Percentiles rank a stretch among this genome's conserved stretches.
These are phyloP conservation scores for Drosophila sproati DNA, from an alignment of 1,140 invertebrate genomes.

Conservation along the genomic window DNA sequence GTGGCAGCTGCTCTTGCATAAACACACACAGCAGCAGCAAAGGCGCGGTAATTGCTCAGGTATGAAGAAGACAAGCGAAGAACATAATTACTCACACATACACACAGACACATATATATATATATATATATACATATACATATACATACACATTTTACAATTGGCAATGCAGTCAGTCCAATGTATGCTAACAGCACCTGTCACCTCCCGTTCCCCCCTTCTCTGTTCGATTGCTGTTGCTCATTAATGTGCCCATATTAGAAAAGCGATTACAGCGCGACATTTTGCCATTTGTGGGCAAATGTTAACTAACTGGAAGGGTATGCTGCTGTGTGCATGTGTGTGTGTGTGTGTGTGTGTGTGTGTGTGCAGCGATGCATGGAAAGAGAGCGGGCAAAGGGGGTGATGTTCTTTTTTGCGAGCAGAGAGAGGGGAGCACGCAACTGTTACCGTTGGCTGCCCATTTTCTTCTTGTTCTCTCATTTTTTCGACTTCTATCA, in stretches of 20 bases:
- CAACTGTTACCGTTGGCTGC: constrained; percentile 54
- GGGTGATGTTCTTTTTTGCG: constrained; percentile 27
- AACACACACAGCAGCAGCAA: constrained; percentile 17
- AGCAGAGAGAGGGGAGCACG: not conserved
- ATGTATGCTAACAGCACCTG: constrained; percentile 45
- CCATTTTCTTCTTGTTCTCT: constrained; percentile 10
- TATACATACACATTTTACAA: constrained; percentile 68
- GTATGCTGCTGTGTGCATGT: constrained; percentile 20
- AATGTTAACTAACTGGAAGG: constrained; percentile 61
- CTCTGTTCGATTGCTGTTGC: constrained; percentile 10
- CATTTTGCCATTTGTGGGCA: constrained; percentile 73
- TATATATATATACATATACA: constrained; percentile 13
- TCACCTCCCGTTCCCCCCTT: constrained; percentile 17
- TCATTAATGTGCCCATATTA: constrained; percentile 78
- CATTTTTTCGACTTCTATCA: constrained; percentile 43
- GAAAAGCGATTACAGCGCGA: constrained; percentile 79
- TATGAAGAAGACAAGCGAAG: constrained; percentile 67
- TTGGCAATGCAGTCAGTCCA: constrained; percentile 47
- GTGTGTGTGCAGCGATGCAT: constrained; percentile 63
- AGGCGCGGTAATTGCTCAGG: constrained; percentile 76
- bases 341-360: not conserved
- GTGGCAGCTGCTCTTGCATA: constrained; percentile 60
- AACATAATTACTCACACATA: constrained; percentile 50
- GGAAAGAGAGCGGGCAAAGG: constrained; percentile 17
- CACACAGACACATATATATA: constrained; percentile 21